Percentiles rank a stretch among this genome's conserved stretches.
phyloP scores from a whole-genome alignment of 2,888 invertebrate species.

The Deilephila elpenor region DNA sequence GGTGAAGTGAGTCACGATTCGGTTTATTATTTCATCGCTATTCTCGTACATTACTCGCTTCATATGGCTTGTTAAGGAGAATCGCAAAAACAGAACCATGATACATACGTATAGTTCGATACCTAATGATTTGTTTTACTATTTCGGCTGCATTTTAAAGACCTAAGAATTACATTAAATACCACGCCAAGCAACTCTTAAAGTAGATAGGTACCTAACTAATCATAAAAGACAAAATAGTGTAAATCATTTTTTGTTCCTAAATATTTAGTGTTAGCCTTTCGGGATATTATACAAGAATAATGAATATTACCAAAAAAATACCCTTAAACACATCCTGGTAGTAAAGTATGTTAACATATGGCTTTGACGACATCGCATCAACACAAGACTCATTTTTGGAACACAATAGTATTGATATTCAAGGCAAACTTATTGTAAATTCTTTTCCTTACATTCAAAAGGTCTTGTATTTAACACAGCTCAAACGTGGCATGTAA shows the following conservation, averaged over 20 bases:
- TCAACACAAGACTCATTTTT: conserved; percentile 1
- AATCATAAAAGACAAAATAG: no score
- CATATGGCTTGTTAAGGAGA: conserved; percentile 25
- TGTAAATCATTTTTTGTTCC: no score
- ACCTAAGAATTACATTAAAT: no score
- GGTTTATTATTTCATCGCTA: conserved; percentile 26
- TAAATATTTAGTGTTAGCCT: no score
- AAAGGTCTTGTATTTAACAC: neutral
- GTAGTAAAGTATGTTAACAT: no score
- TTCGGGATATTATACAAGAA: no score
- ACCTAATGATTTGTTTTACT: neutral
- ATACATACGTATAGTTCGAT: neutral
- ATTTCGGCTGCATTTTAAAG: neutral
- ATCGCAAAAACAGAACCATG: conserved; percentile 23
- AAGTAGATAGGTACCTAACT: no score
- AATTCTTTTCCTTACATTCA: conserved; percentile 13
- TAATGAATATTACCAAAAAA: no score
- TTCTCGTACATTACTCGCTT: conserved; percentile 22
- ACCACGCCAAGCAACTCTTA: no score
- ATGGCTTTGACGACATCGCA: neutral
- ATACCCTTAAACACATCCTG: no score
- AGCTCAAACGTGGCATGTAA: neutral
- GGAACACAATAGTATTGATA: conserved; percentile 5
- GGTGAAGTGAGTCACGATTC: conserved; percentile 19
- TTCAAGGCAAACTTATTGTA: conserved; percentile 16